Evolutionary conservation across 2,113 vertebrate genomes (phyloP).

Genomic region (Apteryx owenii): DNA sequence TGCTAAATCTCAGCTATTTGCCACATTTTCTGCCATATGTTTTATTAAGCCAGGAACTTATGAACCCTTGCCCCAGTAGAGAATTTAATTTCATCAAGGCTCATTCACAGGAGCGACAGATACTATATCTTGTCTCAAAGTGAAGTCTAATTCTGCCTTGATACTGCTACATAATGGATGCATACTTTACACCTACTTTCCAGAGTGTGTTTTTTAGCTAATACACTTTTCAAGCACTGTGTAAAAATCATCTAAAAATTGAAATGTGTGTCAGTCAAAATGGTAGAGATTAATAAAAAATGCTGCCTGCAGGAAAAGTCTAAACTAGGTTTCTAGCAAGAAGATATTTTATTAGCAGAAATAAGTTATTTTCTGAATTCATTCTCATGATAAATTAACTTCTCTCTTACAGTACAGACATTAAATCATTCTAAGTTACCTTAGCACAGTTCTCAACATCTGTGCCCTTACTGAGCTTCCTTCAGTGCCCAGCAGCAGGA

Average conservation of each 20-base stretch:
- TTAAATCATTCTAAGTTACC: slow-evolving; percentile 43
- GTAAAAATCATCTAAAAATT: slow-evolving; percentile 56
- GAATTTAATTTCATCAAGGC: slow-evolving; percentile 70
- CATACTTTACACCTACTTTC: slow-evolving; percentile 49
- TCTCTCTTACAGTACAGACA: not conserved
- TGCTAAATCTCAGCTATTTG: slow-evolving; percentile 4
- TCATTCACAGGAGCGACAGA: slow-evolving; percentile 44
- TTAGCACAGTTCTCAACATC: not conserved
- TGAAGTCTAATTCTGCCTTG: slow-evolving; percentile 58
- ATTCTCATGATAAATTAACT: slow-evolving; percentile 60
- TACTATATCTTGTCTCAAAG: slow-evolving; percentile 60
- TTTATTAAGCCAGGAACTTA: slow-evolving; percentile 66
- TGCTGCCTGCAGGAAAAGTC: slow-evolving; percentile 27
- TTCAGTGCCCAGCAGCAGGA: slow-evolving; percentile 47
- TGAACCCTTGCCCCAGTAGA: slow-evolving; percentile 57
- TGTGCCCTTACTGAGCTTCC: slow-evolving; percentile 22
- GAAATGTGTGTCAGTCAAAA: slow-evolving; percentile 54
- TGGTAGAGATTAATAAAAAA: slow-evolving; percentile 57
- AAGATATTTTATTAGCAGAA: slow-evolving; percentile 64
- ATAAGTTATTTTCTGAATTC: slow-evolving; percentile 51
- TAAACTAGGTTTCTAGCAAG: slow-evolving; percentile 39
- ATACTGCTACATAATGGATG: slow-evolving; percentile 66
- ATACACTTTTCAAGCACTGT: slow-evolving; percentile 30
- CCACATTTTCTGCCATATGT: slow-evolving; percentile 38
- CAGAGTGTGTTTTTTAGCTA: slow-evolving; percentile 56